Percentiles rank a stretch among this genome's conserved stretches.
Evolutionary conservation across 2,797 vertebrate species (phyloP).

Genomic region (Muscicapa comitata): DNA sequence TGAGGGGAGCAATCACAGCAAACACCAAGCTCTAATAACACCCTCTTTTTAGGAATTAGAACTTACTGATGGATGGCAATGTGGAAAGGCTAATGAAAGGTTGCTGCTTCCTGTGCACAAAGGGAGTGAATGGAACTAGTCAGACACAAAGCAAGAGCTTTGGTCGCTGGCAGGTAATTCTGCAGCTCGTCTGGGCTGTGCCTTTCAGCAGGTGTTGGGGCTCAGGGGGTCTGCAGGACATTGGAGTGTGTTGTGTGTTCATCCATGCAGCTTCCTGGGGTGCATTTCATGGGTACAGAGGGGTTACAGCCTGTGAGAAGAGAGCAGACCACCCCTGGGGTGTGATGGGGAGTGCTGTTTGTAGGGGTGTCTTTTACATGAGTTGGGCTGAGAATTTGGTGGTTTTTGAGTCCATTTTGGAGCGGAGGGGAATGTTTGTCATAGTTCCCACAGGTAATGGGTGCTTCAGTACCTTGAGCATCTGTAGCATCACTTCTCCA

Average conservation of each 20-base stretch:
- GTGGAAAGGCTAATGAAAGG: neutral
- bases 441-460: neutral
- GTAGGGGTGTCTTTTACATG: neutral
- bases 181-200: rapidly evolving
- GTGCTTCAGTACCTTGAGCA: neutral
- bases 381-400: neutral
- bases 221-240: neutral
- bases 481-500: neutral
- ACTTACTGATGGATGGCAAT: neutral
- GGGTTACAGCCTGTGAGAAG: too few relatives aligned
- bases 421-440: neutral
- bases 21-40: slow-evolving; percentile 35
- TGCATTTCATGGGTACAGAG: neutral
- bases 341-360: neutral
- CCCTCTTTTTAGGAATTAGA: slow-evolving; percentile 13
- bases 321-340: neutral
- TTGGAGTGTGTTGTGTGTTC: neutral
- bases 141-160: neutral
- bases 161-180: neutral
- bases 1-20: slow-evolving; percentile 53
- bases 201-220: neutral
- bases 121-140: neutral
- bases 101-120: neutral
- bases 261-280: neutral
- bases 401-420: neutral